These are phyloP conservation scores for Pterois miles DNA, from an alignment of 2,797 vertebrate species.

Conservation along the genomic window DNA sequence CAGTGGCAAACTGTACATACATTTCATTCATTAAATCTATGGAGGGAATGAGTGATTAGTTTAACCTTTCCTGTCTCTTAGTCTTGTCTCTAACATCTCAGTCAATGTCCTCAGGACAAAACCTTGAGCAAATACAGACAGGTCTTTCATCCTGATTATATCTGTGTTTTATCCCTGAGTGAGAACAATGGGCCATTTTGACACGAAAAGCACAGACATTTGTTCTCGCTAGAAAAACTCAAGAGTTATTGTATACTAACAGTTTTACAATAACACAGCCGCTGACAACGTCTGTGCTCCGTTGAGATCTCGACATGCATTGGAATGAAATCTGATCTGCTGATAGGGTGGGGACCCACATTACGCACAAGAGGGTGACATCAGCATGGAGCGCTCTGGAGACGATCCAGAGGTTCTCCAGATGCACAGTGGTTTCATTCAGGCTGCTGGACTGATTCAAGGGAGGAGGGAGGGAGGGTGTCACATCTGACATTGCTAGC, in stretches of 20 bases:
- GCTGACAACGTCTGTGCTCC: background rate
- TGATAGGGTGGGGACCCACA: constrained; percentile 67
- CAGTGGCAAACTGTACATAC: background rate
- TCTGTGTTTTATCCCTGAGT: background rate
- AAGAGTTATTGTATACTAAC: background rate
- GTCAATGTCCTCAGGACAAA: background rate
- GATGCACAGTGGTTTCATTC: constrained; percentile 72
- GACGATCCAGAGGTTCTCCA: constrained; percentile 71
- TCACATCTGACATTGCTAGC: constrained; percentile 55
- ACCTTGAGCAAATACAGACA: background rate
- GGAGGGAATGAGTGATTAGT: background rate
- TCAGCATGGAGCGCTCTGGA: constrained; percentile 69
- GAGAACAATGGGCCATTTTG: background rate
- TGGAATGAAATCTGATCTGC: constrained; percentile 50
- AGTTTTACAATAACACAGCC: background rate
- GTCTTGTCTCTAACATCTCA: background rate
- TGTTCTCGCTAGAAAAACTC: background rate
- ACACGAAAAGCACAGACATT: background rate
- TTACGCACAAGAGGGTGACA: constrained; percentile 69
- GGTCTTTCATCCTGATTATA: background rate
- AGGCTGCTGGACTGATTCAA: constrained; percentile 44
- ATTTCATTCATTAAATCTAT: background rate
- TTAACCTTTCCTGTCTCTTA: background rate
- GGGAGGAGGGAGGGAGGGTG: constrained; percentile 34
- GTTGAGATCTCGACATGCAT: constrained; percentile 16